Base-by-base conservation (phyloP, 2,888 invertebrate genomes). In the Piscicola geometra region DNA sequence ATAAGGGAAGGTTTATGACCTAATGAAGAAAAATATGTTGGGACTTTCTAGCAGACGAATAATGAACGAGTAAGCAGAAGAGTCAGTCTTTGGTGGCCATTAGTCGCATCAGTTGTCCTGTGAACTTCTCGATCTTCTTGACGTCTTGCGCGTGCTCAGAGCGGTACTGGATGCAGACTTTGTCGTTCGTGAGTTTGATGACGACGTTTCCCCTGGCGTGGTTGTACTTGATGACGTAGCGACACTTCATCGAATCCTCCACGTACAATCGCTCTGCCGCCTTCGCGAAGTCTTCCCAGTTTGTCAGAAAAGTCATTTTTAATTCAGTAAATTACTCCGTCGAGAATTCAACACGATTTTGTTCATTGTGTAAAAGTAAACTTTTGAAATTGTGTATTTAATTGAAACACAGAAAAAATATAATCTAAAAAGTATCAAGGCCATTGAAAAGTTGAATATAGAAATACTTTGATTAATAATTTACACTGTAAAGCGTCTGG, bases 251-350 rank as follows among this genome's bases (percentile, higher is more conserved):
- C n/a, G 97, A 96, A 86, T 94, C 92, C 81, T 92, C 90, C 81
- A 95, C 87, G 85, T 97, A 97, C 83, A 98, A 88, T 86, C 92
- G 90, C 87, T 97, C 96, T 0, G 94, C 97, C 41, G 93, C 92
- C 85, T 93, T 95, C 83, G 96, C 93, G 86, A 98, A 98, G 85
- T 98, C 97, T 86, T 97, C 97, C 94, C 96, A 98, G 76, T 91
- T 91, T 82, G 91, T 92, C 83, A 94, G 89, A 86, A 91, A 95
- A 80, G 95, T 94, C 88, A 88, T 88, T 41, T 41, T 15, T 9
- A 41, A 41, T n/a, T n/a, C n/a, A n/a, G n/a, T n/a, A n/a, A n/a
- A n/a, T n/a, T n/a, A n/a, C n/a, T n/a, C 47, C 76, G 18, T 50
- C n/a, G 52, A 50, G 18, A 50, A 50, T 50, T 50, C n/a, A 18